Evolutionary conservation across 2,113 vertebrate genomes (phyloP).

Genomic region (Ptilonorhynchus violaceus): DNA sequence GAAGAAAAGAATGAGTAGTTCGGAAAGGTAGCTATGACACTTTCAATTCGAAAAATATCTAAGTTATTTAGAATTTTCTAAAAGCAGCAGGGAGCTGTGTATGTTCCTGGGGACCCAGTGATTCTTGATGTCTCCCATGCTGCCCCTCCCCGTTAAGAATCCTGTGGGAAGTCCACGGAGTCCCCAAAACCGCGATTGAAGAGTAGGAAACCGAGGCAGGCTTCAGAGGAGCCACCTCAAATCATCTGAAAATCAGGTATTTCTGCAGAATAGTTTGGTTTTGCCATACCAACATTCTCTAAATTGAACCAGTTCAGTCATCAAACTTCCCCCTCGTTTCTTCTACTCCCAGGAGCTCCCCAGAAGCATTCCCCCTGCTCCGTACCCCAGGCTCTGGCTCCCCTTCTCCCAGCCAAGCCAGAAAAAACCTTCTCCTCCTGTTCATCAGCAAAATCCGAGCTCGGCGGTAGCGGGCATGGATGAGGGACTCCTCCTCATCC

Average conservation of each 20-base stretch:
- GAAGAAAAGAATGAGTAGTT: background rate
- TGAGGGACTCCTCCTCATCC: background rate
- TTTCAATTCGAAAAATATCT: background rate
- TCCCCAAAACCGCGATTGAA: background rate
- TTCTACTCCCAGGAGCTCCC: background rate
- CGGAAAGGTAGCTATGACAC: background rate
- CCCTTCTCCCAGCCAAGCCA: background rate
- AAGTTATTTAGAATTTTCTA: background rate
- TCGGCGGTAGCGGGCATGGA: background rate
- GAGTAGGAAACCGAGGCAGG: background rate
- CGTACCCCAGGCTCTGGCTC: background rate
- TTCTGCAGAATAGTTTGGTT: background rate
- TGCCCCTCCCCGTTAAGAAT: rapidly evolving
- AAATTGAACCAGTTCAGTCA: background rate
- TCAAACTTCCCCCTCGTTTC: background rate
- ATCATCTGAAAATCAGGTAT: background rate
- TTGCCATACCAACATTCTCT: background rate
- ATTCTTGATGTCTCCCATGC: background rate
- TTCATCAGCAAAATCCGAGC: background rate
- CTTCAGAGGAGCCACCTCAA: background rate
- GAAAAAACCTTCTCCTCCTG: background rate
- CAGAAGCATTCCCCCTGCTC: background rate
- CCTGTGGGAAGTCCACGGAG: background rate
- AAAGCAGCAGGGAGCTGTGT: background rate
- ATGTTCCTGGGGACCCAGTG: background rate